phyloP scores from a whole-genome alignment of 2,888 invertebrate species.

The Lomographa bimaculata region DNA sequence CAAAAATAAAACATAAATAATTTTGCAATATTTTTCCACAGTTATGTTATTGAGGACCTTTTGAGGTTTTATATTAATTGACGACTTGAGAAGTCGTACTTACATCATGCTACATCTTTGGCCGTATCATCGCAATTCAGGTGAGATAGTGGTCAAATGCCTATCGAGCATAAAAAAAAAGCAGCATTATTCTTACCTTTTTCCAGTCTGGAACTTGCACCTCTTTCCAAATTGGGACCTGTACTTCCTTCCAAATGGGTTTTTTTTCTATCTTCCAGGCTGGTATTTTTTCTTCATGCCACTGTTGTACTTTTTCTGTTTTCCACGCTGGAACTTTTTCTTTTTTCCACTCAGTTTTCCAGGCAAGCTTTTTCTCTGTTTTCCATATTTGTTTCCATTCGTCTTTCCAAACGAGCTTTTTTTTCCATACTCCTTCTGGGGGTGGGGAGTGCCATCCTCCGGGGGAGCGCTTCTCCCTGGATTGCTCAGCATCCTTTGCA shows the following conservation, averaged over 20 bases:
- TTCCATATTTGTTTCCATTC: slow-evolving; percentile 92
- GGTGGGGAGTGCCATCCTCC: slow-evolving; percentile 79
- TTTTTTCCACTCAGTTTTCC: slow-evolving; percentile 90
- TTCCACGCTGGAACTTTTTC: slow-evolving; percentile 90
- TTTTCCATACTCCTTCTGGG: slow-evolving; percentile 90
- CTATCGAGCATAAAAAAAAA: too few species aligned
- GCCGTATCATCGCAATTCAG: too few species aligned
- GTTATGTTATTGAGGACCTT: too few species aligned
- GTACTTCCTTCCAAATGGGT: slow-evolving; percentile 88
- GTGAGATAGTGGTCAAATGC: too few species aligned
- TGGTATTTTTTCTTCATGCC: slow-evolving; percentile 90
- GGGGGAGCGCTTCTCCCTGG: slow-evolving; percentile 83
- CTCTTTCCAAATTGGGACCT: slow-evolving; percentile 88
- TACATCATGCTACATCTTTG: too few species aligned
- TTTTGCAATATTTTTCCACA: too few species aligned
- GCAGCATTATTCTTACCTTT: too few species aligned
- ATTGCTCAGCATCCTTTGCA: slow-evolving; percentile 54
- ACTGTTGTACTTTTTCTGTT: slow-evolving; percentile 90
- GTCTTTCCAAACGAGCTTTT: slow-evolving; percentile 92
- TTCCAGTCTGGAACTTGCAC: slow-evolving; percentile 86
- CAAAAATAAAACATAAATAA: too few species aligned
- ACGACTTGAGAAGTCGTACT: too few species aligned
- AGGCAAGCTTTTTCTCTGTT: slow-evolving; percentile 87
- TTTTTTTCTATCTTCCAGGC: slow-evolving; percentile 88
- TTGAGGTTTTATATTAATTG: too few species aligned